Evolutionary conservation across 2,113 vertebrate species (phyloP), one percentile per base, ranked within the genome.

Genomic region (Corvus moneduloides): DNA sequence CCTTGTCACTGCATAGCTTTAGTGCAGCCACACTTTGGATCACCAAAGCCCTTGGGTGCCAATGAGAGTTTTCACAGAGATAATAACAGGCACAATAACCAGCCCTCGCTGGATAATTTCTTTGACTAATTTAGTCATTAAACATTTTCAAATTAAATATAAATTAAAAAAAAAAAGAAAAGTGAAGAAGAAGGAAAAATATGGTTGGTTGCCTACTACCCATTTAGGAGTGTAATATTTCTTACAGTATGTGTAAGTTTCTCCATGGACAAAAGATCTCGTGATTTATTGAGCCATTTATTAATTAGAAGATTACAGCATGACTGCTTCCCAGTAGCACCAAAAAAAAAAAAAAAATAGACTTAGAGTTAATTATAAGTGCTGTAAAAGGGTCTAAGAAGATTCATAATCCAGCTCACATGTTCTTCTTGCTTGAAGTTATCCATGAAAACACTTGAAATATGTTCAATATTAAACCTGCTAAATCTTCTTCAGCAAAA

Each of bases 281-380:
- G 0, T 94, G 86, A 95, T 96, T 93, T 93, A 93, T 87, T 3
- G 19, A 95, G 61, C 76, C 76, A 95, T 96, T 96, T 95, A 94
- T 96, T 96, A 97, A 94, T 96, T 95, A 95, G 79, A 89, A 92
- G 63, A 89, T 92, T 96, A 92, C 37, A 94, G 88, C 68, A 88
- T 69, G 93, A 75, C 39, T 66, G 82, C 84, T 94, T 92, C 74
- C 13, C 51, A 89, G 66, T 84, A 84, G 80, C 35, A 91, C 49
- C 43, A 89, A 39, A 49, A 89, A 59, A 78, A n/a, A 86, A n/a
- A 71, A 30, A 86, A n/a, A 71, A 58, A 69, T 35, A 69, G 54
- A 83, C 44, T 62, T 72, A 63, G 39, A 89, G 52, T 94, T 94
- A 95, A 89, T 94, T 84, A 97, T 89, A 93, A 96, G 84, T 75